Evolutionary conservation across 1,140 invertebrate genomes (phyloP).

Genomic region (Heliconius melpomene): DNA sequence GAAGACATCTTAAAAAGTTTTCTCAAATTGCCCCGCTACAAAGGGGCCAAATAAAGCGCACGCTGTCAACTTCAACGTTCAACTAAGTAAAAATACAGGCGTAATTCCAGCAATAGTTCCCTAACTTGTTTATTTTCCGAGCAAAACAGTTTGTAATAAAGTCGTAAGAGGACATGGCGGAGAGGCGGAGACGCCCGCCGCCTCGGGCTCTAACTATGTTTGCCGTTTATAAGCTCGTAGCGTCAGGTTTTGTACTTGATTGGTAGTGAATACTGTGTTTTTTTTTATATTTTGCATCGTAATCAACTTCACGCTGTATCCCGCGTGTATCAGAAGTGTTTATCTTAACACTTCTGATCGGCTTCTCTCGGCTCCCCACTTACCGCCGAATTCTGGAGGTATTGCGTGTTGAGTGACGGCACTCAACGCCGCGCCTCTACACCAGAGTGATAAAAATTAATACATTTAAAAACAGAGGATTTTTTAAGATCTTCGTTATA

Average conservation of each 20-base stretch:
- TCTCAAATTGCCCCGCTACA: constrained; percentile 20
- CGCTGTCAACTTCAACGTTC: constrained; percentile 28
- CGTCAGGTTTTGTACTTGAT: constrained; percentile 23
- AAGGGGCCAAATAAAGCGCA: constrained; percentile 28
- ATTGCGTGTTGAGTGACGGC: no score
- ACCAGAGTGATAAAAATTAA: no score
- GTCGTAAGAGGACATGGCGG: constrained; percentile 45
- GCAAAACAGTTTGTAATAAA: constrained; percentile 56
- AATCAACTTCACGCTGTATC: background rate
- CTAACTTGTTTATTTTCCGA: constrained; percentile 43
- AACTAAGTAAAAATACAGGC: constrained; percentile 38
- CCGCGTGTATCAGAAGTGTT: no score
- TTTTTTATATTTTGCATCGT: background rate
- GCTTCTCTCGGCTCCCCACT: no score
- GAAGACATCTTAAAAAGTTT: constrained; percentile 6
- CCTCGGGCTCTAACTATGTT: constrained; percentile 48
- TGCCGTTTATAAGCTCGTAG: constrained; percentile 28
- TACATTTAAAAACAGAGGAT: background rate
- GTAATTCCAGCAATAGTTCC: constrained; percentile 39
- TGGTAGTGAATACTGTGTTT: background rate
- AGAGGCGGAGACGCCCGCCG: constrained; percentile 39
- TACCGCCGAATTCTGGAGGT: no score
- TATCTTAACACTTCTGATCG: no score
- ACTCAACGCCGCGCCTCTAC: no score
- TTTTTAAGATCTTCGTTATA: background rate